Conservation (phyloP, 2,113 vertebrate genomes). For the Apeltes quadracus region DNA sequence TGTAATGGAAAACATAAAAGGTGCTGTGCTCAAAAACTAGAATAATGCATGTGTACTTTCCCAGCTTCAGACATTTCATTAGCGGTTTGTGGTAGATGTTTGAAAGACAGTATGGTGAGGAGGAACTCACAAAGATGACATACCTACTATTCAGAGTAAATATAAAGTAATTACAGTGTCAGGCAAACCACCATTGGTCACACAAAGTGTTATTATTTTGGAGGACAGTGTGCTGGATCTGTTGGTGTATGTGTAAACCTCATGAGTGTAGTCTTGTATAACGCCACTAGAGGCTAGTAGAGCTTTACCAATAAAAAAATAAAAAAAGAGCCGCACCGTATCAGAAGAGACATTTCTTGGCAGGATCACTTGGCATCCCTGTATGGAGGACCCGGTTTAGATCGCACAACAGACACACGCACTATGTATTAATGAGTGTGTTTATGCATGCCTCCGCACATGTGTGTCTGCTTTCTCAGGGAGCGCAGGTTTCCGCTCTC, state of each 20-base stretch:
- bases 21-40: background rate
- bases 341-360: background rate
- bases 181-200: background rate
- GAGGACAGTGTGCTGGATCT: background rate
- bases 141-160: background rate
- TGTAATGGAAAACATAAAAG: slow-evolving; percentile 18
- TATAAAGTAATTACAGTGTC: background rate
- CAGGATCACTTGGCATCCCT: background rate
- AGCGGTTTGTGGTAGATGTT: slow-evolving; percentile 1
- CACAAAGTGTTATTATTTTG: background rate
- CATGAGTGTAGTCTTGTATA: background rate
- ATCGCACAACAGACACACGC: background rate
- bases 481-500: slow-evolving; percentile 54
- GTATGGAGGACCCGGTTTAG: background rate
- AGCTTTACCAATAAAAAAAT: slow-evolving; percentile 36
- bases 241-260: background rate
- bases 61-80: background rate
- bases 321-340: background rate
- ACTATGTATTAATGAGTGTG: slow-evolving; percentile 7
- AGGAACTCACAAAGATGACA: background rate
- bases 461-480: slow-evolving; percentile 44
- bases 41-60: slow-evolving; percentile 3
- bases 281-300: slow-evolving; percentile 56
- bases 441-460: slow-evolving; percentile 30
- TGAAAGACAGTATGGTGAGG: background rate